These are phyloP conservation scores for Aphelinus atriplicis DNA, from an alignment of 1,140 invertebrate species.

Conservation along the genomic window DNA sequence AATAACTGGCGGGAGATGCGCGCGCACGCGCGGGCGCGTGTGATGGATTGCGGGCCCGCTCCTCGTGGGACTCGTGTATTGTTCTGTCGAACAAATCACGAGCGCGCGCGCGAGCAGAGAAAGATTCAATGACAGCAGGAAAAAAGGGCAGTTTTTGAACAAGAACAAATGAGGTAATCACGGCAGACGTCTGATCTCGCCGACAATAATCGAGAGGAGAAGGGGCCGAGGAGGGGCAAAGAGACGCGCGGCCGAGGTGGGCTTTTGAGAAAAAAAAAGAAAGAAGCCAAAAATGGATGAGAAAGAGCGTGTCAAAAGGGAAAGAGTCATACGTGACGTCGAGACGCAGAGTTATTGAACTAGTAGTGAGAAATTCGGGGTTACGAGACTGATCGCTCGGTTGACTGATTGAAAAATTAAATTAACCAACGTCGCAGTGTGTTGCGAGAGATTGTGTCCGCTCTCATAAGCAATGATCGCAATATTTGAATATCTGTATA, in stretches of 20 bases:
- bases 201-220: slow-evolving; percentile 37
- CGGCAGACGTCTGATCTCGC: slow-evolving; percentile 52
- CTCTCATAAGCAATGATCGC: too few species aligned
- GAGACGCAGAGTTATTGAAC: too few species aligned
- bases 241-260: slow-evolving; percentile 32
- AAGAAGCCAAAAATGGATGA: slow-evolving; percentile 34
- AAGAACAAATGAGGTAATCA: slow-evolving; percentile 41
- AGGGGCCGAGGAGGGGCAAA: slow-evolving; percentile 7
- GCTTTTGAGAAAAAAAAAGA: slow-evolving; percentile 42
- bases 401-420: too few species aligned
- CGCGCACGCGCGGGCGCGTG: not conserved
- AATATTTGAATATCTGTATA: too few species aligned
- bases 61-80: slow-evolving; percentile 14
- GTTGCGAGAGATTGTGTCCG: too few species aligned
- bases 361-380: too few species aligned
- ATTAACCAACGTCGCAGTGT: too few species aligned
- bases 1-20: too few species aligned
- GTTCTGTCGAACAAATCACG: slow-evolving; percentile 30
- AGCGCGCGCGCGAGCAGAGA: not conserved
- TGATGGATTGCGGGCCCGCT: slow-evolving; percentile 26
- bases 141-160: slow-evolving; percentile 36
- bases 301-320: slow-evolving; percentile 27
- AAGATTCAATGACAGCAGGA: slow-evolving; percentile 33
- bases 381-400: too few species aligned
- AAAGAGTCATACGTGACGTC: not conserved